phyloP scores from a whole-genome alignment of 1,140 invertebrate genomes.

The Sitodiplosis mosellana region DNA sequence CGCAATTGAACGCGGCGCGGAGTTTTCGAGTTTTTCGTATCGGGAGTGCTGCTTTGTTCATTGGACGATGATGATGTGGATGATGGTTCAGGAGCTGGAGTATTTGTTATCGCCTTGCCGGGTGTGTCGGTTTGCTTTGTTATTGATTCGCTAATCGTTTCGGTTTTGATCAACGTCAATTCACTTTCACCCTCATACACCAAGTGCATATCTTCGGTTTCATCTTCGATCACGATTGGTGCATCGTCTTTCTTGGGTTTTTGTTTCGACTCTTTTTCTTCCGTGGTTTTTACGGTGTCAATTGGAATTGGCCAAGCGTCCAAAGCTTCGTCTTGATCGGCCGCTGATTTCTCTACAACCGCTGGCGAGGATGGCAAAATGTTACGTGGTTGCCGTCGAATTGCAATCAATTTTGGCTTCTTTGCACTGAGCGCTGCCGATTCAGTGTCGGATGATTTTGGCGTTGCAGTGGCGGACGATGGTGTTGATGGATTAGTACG shows the following conservation, averaged over 20 bases:
- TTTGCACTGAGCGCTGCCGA: background rate
- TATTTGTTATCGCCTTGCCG: slow-evolving; percentile 21
- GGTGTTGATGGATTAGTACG: slow-evolving; percentile 7
- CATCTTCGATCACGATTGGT: slow-evolving; percentile 20
- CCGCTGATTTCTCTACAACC: slow-evolving; percentile 7
- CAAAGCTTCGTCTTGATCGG: slow-evolving; percentile 32
- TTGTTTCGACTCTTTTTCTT: slow-evolving; percentile 4
- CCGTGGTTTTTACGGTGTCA: slow-evolving; percentile 6
- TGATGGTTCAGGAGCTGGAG: no score
- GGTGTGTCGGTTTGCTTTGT: slow-evolving; percentile 10
- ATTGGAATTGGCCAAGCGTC: slow-evolving; percentile 29
- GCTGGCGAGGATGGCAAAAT: background rate
- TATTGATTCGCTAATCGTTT: slow-evolving; percentile 4
- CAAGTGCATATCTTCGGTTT: slow-evolving; percentile 43
- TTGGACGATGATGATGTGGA: slow-evolving; percentile 10
- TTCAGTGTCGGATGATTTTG: slow-evolving; percentile 12
- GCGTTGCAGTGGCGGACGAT: slow-evolving; percentile 19
- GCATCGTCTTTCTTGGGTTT: slow-evolving; percentile 16
- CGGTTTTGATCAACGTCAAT: slow-evolving; percentile 5
- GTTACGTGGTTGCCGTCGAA: background rate
- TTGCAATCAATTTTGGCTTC: slow-evolving; percentile 1
- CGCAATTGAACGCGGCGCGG: slow-evolving; percentile 48
- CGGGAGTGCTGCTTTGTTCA: slow-evolving; percentile 11
- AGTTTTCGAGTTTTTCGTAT: slow-evolving; percentile 26
- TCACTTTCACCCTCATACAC: slow-evolving; percentile 35